A percentile compares a stretch with the other conserved stretches of the same genome.
Evolutionary conservation across 2,888 invertebrate genomes (phyloP).

Genomic region (Candidula unifasciata): DNA sequence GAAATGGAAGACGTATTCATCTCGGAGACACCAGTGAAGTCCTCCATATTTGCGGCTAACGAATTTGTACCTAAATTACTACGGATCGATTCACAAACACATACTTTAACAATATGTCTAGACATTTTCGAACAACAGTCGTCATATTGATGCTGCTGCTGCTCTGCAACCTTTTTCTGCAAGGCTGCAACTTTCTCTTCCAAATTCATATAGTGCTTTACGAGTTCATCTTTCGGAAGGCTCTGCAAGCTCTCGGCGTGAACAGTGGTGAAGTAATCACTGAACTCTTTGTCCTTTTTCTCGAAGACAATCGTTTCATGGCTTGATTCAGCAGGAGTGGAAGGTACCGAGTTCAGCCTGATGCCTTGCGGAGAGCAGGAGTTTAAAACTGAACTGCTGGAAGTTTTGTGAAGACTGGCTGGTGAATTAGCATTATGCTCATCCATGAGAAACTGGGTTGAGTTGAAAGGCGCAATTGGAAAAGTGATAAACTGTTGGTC

Average conservation of each 20-base stretch:
- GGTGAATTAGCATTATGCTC: slow-evolving; percentile 43
- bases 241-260: slow-evolving; percentile 50
- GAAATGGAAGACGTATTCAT: slow-evolving; percentile 19
- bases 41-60: slow-evolving; percentile 36
- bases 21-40: slow-evolving; percentile 18
- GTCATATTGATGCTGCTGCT: slow-evolving; percentile 30
- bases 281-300: slow-evolving; percentile 50
- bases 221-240: slow-evolving; percentile 49
- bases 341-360: slow-evolving; percentile 29
- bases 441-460: slow-evolving; percentile 51
- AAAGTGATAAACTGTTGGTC: slow-evolving; percentile 43
- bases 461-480: slow-evolving; percentile 49
- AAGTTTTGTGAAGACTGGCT: slow-evolving; percentile 27
- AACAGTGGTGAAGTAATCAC: slow-evolving; percentile 41
- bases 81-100: slow-evolving; percentile 19
- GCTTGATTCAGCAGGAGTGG: slow-evolving; percentile 31
- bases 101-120: slow-evolving; percentile 13
- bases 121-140: background rate
- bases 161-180: slow-evolving; percentile 48
- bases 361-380: slow-evolving; percentile 13
- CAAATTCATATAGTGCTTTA: slow-evolving; percentile 49
- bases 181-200: slow-evolving; percentile 48
- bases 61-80: slow-evolving; percentile 35
- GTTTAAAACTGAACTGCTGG: slow-evolving; percentile 31
- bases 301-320: slow-evolving; percentile 23